These are phyloP conservation scores for Ceratina calcarata DNA, from an alignment of 1,140 invertebrate genomes.

Conservation along the genomic window DNA sequence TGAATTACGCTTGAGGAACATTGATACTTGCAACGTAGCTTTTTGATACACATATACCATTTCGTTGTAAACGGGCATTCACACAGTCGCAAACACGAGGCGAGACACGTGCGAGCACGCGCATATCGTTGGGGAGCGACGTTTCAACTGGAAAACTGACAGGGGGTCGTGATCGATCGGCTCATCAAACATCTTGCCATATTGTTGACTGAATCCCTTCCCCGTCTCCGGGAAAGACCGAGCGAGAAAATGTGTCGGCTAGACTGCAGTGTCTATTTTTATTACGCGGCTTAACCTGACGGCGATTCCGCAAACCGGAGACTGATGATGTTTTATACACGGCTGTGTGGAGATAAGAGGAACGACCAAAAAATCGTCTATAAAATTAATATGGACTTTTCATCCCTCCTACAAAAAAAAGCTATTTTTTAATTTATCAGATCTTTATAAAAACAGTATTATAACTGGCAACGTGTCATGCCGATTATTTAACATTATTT, in stretches of 20 bases:
- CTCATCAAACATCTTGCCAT: slow-evolving; percentile 66
- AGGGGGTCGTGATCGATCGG: slow-evolving; percentile 60
- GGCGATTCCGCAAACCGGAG: slow-evolving; percentile 55
- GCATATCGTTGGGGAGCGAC: background rate
- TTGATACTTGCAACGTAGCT: too few species aligned
- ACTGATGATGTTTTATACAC: slow-evolving; percentile 57
- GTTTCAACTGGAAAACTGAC: slow-evolving; percentile 47
- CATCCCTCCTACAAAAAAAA: background rate
- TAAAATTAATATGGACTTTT: slow-evolving; percentile 22
- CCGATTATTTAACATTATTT: too few species aligned
- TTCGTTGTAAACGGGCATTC: background rate
- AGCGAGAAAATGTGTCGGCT: background rate
- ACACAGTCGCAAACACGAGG: background rate
- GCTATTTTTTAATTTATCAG: background rate
- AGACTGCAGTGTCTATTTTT: slow-evolving; percentile 52
- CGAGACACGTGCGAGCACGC: slow-evolving; percentile 15
- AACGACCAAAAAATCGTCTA: slow-evolving; percentile 1
- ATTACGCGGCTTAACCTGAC: slow-evolving; percentile 62
- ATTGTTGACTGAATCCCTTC: slow-evolving; percentile 60
- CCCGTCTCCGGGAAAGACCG: background rate
- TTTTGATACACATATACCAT: too few species aligned
- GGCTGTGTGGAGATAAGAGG: background rate
- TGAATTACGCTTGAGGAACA: too few species aligned
- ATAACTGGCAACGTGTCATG: background rate
- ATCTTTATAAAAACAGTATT: background rate